Base-by-base conservation (phyloP, 2,888 invertebrate genomes). In the Epinotia nisella region DNA sequence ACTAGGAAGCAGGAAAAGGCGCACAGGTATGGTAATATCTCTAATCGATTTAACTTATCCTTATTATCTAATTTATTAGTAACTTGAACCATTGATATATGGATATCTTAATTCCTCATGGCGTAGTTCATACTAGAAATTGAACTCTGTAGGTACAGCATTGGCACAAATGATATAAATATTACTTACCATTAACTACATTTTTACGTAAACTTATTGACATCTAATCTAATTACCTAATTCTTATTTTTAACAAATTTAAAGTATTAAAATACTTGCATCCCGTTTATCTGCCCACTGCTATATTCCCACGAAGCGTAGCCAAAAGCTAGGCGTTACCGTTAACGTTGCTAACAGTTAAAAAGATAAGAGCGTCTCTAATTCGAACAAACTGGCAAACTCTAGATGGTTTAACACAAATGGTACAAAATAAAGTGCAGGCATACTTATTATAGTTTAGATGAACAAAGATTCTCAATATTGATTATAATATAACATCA, bases 1-100 rank as follows among this genome's bases (percentile, higher is more conserved):
- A 70, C 78, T 13, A 85, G 85, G 73, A 91, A 90, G 80, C 90
- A 90, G 69, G 91, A 92, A 75, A 91, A 90, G 80, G 85, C 87
- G 69, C 88, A 90, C 81, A 92, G 91, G 93, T 92, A 85, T 79
- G 74, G 56, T 70, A 65, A 74, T 64, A 45, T 41, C 10, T 3
- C 9, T 49, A 49, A 13, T 45, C n/a, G 7, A n/a, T 49, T 49
- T n/a, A n/a, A 49, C n/a, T 35, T 9, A 35, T 35, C 35, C 9
- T 29, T 35, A 9, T 9, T 29, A 29, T 29, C 0, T 3, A 45
- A 45, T 49, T 49, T n/a, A 49, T 49, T n/a, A 5, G 13, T 49
- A 5, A 49, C 45, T 49, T 49, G n/a, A n/a, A 49, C 15, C n/a
- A n/a, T 49, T 45, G 45, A 45, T 45, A 45, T 15, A 15, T 15